phyloP scores from a whole-genome alignment of 2,113 vertebrate species.

The Macroglossus sobrinus region DNA sequence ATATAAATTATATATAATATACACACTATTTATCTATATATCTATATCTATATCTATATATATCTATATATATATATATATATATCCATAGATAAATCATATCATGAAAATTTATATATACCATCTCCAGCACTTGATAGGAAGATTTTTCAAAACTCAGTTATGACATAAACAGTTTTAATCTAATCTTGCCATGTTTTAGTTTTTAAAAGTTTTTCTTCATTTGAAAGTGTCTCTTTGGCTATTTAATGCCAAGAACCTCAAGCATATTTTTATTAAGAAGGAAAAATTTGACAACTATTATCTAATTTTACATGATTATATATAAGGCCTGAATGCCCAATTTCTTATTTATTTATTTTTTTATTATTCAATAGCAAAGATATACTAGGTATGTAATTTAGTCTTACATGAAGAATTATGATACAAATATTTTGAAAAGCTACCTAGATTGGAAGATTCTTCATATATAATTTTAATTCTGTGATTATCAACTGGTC shows the following conservation, averaged over 20 bases:
- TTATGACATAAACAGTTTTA: not conserved
- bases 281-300: not conserved
- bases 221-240: not conserved
- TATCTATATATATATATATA: no score
- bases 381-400: not conserved
- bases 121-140: not conserved
- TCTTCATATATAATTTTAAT: not conserved
- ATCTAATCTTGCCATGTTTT: not conserved
- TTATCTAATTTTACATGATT: not conserved
- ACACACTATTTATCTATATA: not conserved
- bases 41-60: no score
- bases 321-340: not conserved
- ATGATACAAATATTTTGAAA: not conserved
- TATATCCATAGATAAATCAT: no score
- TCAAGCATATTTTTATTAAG: not conserved
- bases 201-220: not conserved
- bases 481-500: not conserved
- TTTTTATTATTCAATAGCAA: not conserved
- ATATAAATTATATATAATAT: not conserved
- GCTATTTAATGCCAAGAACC: not conserved
- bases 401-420: not conserved
- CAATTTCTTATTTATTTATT: not conserved
- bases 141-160: not conserved
- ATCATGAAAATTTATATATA: not conserved
- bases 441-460: not conserved